A percentile compares a stretch with the other conserved stretches of the same genome.
phyloP scores from a whole-genome alignment of 2,113 vertebrate species.

The Cavia aperea region DNA sequence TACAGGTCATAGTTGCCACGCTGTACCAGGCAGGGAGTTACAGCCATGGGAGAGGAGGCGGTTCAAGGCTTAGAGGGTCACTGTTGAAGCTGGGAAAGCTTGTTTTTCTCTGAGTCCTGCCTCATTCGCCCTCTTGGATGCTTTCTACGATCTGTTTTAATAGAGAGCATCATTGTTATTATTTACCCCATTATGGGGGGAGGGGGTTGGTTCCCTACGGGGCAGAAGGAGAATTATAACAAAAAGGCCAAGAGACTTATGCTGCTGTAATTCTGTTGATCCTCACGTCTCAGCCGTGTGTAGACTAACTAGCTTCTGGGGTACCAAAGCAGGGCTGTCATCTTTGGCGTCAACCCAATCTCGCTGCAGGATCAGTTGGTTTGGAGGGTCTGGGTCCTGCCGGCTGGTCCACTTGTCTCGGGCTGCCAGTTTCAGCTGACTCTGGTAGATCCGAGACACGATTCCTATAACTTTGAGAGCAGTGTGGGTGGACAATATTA shows the following conservation, averaged over 20 bases:
- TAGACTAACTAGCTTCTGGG: not conserved
- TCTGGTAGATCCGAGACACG: too few relatives aligned
- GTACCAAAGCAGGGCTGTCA: not conserved
- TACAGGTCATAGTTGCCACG: not conserved
- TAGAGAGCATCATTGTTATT: not conserved
- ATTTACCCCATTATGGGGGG: not conserved
- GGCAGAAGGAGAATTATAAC: not conserved
- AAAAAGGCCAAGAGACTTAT: not conserved
- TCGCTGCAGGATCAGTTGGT: not conserved
- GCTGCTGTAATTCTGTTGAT: not conserved
- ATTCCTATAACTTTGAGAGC: too few relatives aligned
- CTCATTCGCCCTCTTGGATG: not conserved
- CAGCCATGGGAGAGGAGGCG: not conserved
- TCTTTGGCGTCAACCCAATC: not conserved
- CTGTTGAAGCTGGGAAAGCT: not conserved
- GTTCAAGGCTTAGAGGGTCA: not conserved
- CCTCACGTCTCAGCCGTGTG: not conserved
- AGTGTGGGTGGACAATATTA: too few relatives aligned
- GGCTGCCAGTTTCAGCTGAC: too few relatives aligned
- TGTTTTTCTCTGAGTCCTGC: not conserved
- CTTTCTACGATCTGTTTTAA: not conserved
- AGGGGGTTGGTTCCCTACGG: not conserved
- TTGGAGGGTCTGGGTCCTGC: too few relatives aligned
- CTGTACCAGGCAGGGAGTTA: not conserved
- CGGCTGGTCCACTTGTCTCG: too few relatives aligned